These are phyloP conservation scores for Drosophila birchii DNA, from an alignment of 2,888 invertebrate species.

Conservation along the genomic window DNA sequence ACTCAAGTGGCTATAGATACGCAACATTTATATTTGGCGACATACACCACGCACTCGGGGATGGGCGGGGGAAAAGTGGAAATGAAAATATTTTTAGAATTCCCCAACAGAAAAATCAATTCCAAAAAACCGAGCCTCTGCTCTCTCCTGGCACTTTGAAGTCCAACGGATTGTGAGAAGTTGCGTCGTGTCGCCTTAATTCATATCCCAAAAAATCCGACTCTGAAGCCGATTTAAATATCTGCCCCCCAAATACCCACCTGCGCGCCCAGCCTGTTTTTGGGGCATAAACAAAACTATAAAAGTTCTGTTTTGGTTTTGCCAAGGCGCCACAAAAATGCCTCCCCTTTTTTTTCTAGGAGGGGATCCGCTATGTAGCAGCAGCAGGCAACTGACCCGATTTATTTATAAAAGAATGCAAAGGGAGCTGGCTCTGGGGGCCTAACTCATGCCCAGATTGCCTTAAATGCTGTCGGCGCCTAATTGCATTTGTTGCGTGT, in stretches of 20 bases:
- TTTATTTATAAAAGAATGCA: conserved; percentile 68
- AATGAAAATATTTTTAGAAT: conserved; percentile 59
- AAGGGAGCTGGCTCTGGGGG: conserved; percentile 6
- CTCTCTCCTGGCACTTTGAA: conserved; percentile 35
- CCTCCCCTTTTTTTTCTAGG: background rate
- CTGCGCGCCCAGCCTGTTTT: conserved; percentile 41
- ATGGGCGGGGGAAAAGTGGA: background rate
- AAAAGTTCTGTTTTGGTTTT: conserved; percentile 52
- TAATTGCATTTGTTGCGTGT: conserved; percentile 75
- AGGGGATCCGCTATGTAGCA: conserved; percentile 36
- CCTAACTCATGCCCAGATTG: conserved; percentile 19
- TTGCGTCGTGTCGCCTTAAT: conserved; percentile 22
- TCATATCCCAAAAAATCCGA: conserved; percentile 28
- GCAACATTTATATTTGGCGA: conserved; percentile 62
- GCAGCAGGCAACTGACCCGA: conserved; percentile 39
- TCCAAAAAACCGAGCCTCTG: conserved; percentile 34
- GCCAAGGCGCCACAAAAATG: conserved; percentile 68
- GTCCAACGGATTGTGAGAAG: conserved; percentile 46
- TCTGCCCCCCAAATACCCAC: background rate
- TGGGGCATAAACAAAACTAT: conserved; percentile 72
- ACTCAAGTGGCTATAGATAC: conserved; percentile 29
- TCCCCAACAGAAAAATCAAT: conserved; percentile 49
- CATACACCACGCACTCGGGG: conserved; percentile 42
- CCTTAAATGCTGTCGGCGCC: conserved; percentile 48
- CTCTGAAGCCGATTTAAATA: conserved; percentile 36